Conservation (phyloP, 2,113 vertebrate genomes). For the Junco hyemalis region DNA sequence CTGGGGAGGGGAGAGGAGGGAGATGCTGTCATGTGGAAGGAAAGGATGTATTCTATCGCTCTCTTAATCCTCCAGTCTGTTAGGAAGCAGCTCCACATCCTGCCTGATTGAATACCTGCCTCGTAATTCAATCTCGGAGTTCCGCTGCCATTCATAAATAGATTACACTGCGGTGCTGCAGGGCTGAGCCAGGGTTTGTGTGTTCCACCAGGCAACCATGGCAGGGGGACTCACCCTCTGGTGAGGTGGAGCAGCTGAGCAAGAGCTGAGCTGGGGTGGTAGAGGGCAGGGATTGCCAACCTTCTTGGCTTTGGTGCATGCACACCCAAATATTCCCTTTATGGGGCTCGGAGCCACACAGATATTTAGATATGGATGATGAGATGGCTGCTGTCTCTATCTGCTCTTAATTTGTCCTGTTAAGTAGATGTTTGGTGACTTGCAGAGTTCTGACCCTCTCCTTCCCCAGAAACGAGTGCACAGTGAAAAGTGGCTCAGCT, state of each 20-base stretch:
- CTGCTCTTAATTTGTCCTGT: neutral
- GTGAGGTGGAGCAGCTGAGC: neutral
- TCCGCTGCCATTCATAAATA: conserved; percentile 47
- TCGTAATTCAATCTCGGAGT: conserved; percentile 54
- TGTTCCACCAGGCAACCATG: neutral
- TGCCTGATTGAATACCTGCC: conserved; percentile 62
- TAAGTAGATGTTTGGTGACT: neutral
- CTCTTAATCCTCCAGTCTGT: conserved; percentile 27
- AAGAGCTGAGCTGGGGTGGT: neutral
- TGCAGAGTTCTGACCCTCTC: neutral
- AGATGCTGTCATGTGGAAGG: conserved; percentile 48
- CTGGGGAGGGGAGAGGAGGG: neutral
- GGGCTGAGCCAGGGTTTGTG: neutral
- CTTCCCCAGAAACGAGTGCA: neutral
- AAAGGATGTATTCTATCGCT: neutral
- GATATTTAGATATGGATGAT: neutral
- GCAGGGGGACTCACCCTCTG: neutral
- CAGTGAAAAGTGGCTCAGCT: neutral
- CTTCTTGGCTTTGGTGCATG: neutral
- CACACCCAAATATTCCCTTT: neutral
- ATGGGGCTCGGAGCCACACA: accelerated
- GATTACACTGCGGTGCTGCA: neutral
- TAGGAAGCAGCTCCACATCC: conserved; percentile 37
- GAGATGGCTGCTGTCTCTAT: neutral
- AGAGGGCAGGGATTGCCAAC: neutral